phyloP scores from a whole-genome alignment of 2,113 vertebrate genomes.

The Struthidea cinerea region DNA sequence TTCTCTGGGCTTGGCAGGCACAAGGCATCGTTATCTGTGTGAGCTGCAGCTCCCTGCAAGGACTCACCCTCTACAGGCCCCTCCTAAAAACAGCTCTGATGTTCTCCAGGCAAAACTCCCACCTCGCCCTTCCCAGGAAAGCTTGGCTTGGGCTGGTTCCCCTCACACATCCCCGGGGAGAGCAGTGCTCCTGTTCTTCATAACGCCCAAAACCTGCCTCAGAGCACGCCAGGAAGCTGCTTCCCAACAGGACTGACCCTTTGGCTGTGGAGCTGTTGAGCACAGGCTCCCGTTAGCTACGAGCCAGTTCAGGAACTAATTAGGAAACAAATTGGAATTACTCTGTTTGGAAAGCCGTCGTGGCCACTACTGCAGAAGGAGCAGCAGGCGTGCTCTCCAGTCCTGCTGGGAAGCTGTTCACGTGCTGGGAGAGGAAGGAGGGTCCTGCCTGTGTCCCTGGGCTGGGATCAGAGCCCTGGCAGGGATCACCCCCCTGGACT shows the following conservation, averaged over 20 bases:
- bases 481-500: not conserved
- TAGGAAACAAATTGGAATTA: not conserved
- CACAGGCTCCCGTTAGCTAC: not conserved
- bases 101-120: not conserved
- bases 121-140: not conserved
- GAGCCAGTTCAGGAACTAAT: not conserved
- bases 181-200: not conserved
- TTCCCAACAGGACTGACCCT: not conserved
- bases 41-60: not conserved
- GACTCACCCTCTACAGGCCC: not conserved
- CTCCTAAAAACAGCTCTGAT: not conserved
- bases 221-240: not conserved
- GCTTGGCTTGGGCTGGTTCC: not conserved
- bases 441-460: not conserved
- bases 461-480: not conserved
- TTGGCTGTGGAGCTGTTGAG: not conserved
- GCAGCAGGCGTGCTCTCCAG: not conserved
- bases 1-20: not conserved
- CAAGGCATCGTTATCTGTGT: not conserved
- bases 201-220: not conserved
- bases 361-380: not conserved
- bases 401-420: not conserved
- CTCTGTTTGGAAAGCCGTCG: not conserved
- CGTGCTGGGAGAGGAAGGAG: not conserved
- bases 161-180: not conserved